phyloP scores from a whole-genome alignment of 2,113 vertebrate species.

The Agelaius tricolor region DNA sequence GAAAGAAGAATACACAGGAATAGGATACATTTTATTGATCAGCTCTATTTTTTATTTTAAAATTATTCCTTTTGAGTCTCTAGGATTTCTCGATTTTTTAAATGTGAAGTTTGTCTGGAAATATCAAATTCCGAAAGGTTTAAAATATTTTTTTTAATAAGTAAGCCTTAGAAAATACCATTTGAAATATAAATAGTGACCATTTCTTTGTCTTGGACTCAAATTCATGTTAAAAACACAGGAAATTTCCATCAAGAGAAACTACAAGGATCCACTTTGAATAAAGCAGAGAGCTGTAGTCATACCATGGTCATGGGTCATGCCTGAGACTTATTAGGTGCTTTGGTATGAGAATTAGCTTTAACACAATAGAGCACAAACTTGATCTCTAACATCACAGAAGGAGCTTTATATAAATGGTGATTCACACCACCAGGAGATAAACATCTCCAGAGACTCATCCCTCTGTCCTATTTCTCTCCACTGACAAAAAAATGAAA shows the following conservation, averaged over 20 bases:
- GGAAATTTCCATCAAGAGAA: not conserved
- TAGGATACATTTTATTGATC: not conserved
- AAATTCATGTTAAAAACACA: not conserved
- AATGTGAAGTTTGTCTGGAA: not conserved
- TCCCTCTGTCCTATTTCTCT: not conserved
- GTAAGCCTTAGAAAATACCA: not conserved
- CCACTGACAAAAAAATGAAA: not conserved
- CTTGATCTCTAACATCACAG: not conserved
- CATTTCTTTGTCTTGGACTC: not conserved
- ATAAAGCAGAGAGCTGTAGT: not conserved
- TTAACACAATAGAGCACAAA: not conserved
- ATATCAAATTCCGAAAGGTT: not conserved
- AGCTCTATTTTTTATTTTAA: not conserved
- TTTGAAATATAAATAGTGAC: not conserved
- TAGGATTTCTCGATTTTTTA: not conserved
- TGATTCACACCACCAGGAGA: not conserved
- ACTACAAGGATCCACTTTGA: not conserved
- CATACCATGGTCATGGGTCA: not conserved
- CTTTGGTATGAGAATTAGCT: not conserved
- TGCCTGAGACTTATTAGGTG: not conserved
- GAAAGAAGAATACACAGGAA: constrained; percentile 11
- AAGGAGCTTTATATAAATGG: not conserved
- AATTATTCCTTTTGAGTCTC: not conserved
- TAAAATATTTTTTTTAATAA: not conserved
- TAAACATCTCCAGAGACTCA: not conserved